Evolutionary conservation across 2,888 invertebrate species (phyloP), one percentile per base, ranked within the genome.

Genomic region (Hetaerina titia): DNA sequence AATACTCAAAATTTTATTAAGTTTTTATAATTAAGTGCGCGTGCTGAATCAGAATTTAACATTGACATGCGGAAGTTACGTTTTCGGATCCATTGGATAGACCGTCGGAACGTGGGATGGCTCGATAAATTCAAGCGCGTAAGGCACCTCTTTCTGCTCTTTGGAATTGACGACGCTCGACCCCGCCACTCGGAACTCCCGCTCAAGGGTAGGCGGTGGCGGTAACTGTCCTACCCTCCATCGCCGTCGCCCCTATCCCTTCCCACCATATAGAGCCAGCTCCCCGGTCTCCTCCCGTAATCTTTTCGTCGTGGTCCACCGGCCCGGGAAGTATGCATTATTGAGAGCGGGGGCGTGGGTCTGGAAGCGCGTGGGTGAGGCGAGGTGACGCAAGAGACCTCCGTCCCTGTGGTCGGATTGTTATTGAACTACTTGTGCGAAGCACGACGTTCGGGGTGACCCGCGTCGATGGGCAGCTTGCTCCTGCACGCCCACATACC

Each of bases 321-420:
- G 90, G 90, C 63, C 90, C 63, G 31, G 64, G 90, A 64, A 90
- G 63, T 31, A 45, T 90, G 90, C 90, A 90, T 90, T 90, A 90
- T 90, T 64, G 90, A 90, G 90, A 63, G n/a, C 69, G 9, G 69
- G 45, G 45, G 17, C 90, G 25, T 45, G 45, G 45, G 45, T 45
- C 45, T 45, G 45, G 63, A 8, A 25, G 90, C 31, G 58, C 25
- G 31, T 90, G 58, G 63, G 19, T 31, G 90, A 45, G 63, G 25
- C 17, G 31, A 45, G 19, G 88, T 19, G 60, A 90, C 69, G 90
- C 31, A 7, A 90, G 90, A 25, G 31, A 25, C 25, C 90, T 17
- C 60, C 60, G 58, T 90, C 69, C 63, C 90, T 31, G 17, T 64
- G 88, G 88, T 45, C 6, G 88, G 88, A 88, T 56, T 64, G 31